Evolutionary conservation across 2,888 invertebrate species (phyloP).

Genomic region (Euspilapteryx auroguttella): DNA sequence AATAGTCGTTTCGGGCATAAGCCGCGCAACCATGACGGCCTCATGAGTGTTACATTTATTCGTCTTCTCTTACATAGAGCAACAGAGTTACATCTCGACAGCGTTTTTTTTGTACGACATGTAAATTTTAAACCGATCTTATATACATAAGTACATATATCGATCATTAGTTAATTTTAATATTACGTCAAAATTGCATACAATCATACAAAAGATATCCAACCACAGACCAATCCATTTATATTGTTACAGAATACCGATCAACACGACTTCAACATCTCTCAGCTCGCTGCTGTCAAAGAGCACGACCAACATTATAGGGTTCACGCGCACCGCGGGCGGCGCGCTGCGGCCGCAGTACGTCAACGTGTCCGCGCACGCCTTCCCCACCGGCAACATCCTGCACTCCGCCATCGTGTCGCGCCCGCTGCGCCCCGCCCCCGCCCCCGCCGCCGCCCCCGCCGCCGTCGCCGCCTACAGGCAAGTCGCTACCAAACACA

Average conservation of each 20-base stretch:
- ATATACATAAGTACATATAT: no score
- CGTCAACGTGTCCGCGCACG: slow-evolving; percentile 47
- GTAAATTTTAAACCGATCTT: no score
- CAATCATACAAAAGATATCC: no score
- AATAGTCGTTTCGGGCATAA: no score
- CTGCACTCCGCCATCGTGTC: slow-evolving; percentile 54
- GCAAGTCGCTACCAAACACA: slow-evolving; percentile 23
- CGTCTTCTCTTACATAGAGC: no score
- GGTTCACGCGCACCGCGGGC: slow-evolving; percentile 41
- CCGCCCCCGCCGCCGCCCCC: slow-evolving; percentile 38
- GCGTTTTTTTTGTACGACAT: no score
- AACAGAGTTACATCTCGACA: no score
- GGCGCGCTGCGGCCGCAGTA: slow-evolving; percentile 22
- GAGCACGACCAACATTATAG: slow-evolving; percentile 49
- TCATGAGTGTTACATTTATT: no score
- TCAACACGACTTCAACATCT: slow-evolving; percentile 40
- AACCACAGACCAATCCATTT: no score
- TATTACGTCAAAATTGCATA: no score
- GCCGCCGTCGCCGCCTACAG: slow-evolving; percentile 34
- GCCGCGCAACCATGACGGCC: no score
- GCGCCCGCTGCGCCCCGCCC: slow-evolving; percentile 42
- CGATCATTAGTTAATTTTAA: no score
- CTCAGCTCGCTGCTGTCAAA: slow-evolving; percentile 53
- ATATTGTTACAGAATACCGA: slow-evolving; percentile 37
- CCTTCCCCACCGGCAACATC: slow-evolving; percentile 52